Conservation (phyloP, 2,888 invertebrate species). For the Gymnoscelis rufifasciata region DNA sequence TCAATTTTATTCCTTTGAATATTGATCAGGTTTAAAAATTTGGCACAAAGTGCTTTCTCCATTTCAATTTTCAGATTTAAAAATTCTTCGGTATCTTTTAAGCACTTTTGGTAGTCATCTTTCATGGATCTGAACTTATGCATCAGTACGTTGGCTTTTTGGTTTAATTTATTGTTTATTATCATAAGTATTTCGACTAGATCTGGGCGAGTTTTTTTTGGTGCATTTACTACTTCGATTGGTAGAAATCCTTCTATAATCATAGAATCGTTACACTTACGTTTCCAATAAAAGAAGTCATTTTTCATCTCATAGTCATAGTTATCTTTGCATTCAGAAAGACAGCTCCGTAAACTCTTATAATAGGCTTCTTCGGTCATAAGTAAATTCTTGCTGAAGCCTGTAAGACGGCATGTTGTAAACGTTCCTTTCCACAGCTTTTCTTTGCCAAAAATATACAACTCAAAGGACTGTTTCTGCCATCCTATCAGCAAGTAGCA, state of each 20-base stretch:
- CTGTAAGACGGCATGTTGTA: constrained; percentile 48
- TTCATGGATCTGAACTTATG: constrained; percentile 38
- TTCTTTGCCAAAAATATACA: constrained; percentile 46
- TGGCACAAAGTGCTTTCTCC: constrained; percentile 55
- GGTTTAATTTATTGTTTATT: constrained; percentile 46
- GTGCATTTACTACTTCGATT: constrained; percentile 41
- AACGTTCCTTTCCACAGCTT: constrained; percentile 56
- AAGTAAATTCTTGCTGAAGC: constrained; percentile 55
- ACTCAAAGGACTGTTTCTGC: constrained; percentile 53
- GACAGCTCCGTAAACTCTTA: constrained; percentile 40
- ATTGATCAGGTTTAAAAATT: constrained; percentile 48
- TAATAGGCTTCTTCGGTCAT: constrained; percentile 45
- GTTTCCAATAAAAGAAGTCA: constrained; percentile 65
- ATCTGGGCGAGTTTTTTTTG: constrained; percentile 40
- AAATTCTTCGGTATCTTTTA: constrained; percentile 60
- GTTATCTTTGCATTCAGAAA: constrained; percentile 44
- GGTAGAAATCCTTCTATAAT: constrained; percentile 61
- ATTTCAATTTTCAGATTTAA: constrained; percentile 58
- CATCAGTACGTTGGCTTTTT: constrained; percentile 38
- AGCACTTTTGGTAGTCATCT: constrained; percentile 50
- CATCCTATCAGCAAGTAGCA: constrained; percentile 54
- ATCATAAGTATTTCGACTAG: constrained; percentile 50
- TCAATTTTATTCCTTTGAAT: constrained; percentile 34
- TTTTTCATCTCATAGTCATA: constrained; percentile 55
- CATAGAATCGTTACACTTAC: constrained; percentile 36